Evolutionary conservation across 2,888 invertebrate species (phyloP).

Genomic region (Xiphydria camelus): DNA sequence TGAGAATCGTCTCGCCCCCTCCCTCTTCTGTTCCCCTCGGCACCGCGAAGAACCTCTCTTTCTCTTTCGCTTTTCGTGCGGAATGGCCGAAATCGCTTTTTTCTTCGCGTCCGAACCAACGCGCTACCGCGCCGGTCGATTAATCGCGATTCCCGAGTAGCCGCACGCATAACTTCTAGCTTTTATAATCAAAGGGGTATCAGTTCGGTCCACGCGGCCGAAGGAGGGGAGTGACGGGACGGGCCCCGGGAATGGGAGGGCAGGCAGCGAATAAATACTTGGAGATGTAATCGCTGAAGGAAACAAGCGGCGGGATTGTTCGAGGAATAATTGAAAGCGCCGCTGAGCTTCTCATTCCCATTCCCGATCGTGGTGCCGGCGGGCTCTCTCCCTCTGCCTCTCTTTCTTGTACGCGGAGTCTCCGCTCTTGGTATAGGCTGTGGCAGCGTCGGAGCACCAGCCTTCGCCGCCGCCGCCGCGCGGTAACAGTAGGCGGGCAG

Average conservation of each 20-base stretch:
- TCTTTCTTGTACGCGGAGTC: too few species aligned
- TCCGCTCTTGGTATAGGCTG: conserved; percentile 12
- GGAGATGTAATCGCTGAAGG: conserved; percentile 58
- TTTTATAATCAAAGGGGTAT: too few species aligned
- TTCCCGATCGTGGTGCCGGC: conserved; percentile 34
- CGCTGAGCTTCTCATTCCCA: conserved; percentile 57
- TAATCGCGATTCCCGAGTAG: too few species aligned
- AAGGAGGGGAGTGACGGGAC: conserved; percentile 23
- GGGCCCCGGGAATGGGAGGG: conserved; percentile 9
- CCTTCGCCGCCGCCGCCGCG: conserved; percentile 19
- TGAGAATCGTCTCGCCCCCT: too few species aligned
- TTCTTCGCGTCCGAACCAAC: too few species aligned
- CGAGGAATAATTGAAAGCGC: conserved; percentile 59
- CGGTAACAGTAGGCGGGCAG: background rate
- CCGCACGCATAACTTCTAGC: too few species aligned
- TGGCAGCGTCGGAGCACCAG: conserved; percentile 16
- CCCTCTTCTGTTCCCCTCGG: too few species aligned
- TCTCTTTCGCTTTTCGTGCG: too few species aligned
- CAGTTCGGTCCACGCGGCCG: conserved; percentile 22
- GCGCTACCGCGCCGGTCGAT: too few species aligned
- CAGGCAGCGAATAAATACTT: conserved; percentile 54
- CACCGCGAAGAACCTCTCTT: too few species aligned
- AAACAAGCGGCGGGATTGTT: conserved; percentile 58
- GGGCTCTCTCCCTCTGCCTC: conserved; percentile 12
- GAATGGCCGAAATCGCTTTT: too few species aligned